phyloP scores from a whole-genome alignment of 1,140 invertebrate species.

The Anastrepha ludens region DNA sequence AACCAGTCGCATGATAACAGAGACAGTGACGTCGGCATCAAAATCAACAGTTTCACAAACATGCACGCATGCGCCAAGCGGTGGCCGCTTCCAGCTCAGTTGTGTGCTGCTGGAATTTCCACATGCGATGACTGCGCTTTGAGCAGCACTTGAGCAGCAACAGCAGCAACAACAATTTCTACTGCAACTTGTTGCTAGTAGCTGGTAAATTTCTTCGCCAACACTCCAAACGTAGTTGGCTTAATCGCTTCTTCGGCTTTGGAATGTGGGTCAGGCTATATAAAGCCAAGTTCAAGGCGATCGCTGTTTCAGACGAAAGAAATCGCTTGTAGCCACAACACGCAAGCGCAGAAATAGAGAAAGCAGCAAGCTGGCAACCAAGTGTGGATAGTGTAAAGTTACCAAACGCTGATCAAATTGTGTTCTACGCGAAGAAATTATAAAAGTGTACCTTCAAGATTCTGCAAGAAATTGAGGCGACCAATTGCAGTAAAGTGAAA shows the following conservation, averaged over 20 bases:
- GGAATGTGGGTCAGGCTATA: slow-evolving; percentile 77
- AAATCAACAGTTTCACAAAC: not conserved
- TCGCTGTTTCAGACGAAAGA: slow-evolving; percentile 70
- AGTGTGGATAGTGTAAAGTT: slow-evolving; percentile 18
- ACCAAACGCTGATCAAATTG: not conserved
- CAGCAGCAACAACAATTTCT: not conserved
- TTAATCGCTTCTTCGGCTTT: slow-evolving; percentile 14
- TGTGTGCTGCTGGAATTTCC: not conserved
- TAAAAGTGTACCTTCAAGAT: not conserved
- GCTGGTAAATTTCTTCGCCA: slow-evolving; percentile 54
- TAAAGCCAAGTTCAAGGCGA: slow-evolving; percentile 77
- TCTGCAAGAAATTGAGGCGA: not conserved
- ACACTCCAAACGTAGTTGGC: slow-evolving; percentile 44
- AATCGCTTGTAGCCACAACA: slow-evolving; percentile 59
- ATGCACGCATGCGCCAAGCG: slow-evolving; percentile 7
- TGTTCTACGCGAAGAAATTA: not conserved
- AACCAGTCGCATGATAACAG: not conserved
- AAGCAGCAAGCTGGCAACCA: slow-evolving; percentile 22
- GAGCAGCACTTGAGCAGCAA: not conserved
- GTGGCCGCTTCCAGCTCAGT: not conserved
- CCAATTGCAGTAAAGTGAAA: not conserved
- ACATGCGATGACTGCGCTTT: not conserved
- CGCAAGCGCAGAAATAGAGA: slow-evolving; percentile 50
- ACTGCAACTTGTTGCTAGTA: slow-evolving; percentile 47
- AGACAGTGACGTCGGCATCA: not conserved